Evolutionary conservation across 1,140 invertebrate genomes (phyloP), one percentile per base, ranked within the genome.

Genomic region (Acromyrmex echinatior): DNA sequence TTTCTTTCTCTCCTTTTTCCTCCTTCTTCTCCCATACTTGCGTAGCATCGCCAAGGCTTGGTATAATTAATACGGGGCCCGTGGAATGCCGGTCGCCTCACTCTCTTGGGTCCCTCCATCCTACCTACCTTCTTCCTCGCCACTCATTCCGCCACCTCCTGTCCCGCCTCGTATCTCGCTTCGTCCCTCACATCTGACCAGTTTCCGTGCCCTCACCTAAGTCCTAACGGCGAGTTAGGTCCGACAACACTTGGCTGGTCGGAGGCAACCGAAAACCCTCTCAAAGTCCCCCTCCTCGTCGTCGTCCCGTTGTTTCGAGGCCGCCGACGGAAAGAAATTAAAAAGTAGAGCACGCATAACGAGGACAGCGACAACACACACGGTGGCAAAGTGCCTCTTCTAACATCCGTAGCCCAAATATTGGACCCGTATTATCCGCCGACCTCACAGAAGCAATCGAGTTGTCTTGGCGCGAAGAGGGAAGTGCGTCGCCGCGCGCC

Each of bases 31-130:
- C 35, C 16, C 51, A n/a, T n/a, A 84, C 93, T 93, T 91, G 85
- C 88, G 86, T 73, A 90, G 91, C 91, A 91, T 93, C 93, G 92
- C 88, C 92, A 89, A 87, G 79, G 86, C 90, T 92, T 90, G 91
- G 93, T 95, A 95, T 95, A 95, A 95, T 95, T 95, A 95, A 95
- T 95, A 94, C 94, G 93, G 92, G 93, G 93, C 92, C 92, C 93
- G 90, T 94, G 95, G 95, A 95, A 95, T 95, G 94, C 94, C 92
- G 93, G 92, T 93, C 94, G 94, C 93, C 92, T 95, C 93, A 93
- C 94, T 94, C 92, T 93, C 91, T 81, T 68, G 68, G 76, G 73
- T 86, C 88, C 56, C 66, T 12, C 62, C 25, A 63, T 84, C 89
- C 91, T 91, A 86, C 85, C 90, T 88, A 65, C 31, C 80, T 86